Evolutionary conservation across 2,797 vertebrate species (phyloP), one percentile per base, ranked within the genome.

Genomic region (Chiloscyllium punctatum): DNA sequence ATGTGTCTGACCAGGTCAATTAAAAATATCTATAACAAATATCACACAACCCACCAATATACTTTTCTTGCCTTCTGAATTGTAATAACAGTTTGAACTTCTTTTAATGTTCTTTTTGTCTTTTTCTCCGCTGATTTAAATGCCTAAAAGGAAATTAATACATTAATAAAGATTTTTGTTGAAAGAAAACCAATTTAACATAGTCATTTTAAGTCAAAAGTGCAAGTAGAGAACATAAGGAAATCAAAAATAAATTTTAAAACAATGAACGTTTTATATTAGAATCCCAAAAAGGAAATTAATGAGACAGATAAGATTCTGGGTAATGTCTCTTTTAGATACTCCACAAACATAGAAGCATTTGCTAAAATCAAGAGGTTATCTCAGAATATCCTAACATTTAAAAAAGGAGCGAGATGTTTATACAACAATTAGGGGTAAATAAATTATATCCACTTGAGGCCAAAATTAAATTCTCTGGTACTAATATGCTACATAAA

Each of bases 111-210:
- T 97, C 99, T 98, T 95, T 99, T 99, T 0, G 99, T 99, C 97
- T 99, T 99, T 97, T 99, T 99, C 97, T 99, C 99, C 5, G 99
- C 99, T n/a, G 99, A 99, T 96, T 98, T 99, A 96, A 99, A 99
- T 3, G 99, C 99, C 99, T 99, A 33, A 92, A 96, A 94, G 42
- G 95, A 53, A 90, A 71, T 96, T 69, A 82, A 25, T 48, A 48
- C 42, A 96, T 96, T 96, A 95, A 25, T 13, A n/a, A 48, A 53
- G 48, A 72, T 27, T 4, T 74, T 74, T 79, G n/a, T 51, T 53
- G 57, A 69, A 95, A 91, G 3, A n/a, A 25, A 66, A 66, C 16
- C 21, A 16, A 66, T 48, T 84, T 42, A 84, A 42, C 42, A 71
- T 74, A 94, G 74, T 18, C 72, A n/a, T 62, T 94, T 79, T 69